Base-by-base conservation (phyloP, 2,797 vertebrate genomes). In the Prionace glauca region DNA sequence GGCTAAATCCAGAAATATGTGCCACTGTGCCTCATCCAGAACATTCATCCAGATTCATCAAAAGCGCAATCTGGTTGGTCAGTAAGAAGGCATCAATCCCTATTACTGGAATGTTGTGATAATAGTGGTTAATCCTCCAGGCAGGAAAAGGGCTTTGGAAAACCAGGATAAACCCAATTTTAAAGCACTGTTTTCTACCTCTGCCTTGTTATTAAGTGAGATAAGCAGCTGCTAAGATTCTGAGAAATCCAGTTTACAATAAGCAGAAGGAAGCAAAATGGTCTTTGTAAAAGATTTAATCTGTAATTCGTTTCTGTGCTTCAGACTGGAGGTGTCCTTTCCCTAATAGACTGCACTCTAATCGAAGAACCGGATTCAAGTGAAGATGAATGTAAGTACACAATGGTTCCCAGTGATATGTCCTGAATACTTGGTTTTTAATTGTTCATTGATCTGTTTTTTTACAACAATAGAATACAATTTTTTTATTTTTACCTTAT, bases 251-350 rank as follows among this genome's bases (percentile, higher is more conserved):
- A 29, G 22, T 29, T 91, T 65, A 91, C 20, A 71, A 72, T 50
- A 72, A 12, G 32, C 24, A 60, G 93, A 69, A 92, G 74, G 26
- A 77, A 77, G 12, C 45, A 32, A 77, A 77, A 95, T 56, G 45
- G 18, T 84, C 18, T 87, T 10, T 69, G 10, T 29, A 71, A 77
- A 77, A 77, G 14, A 32, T n/a, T 62, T 84, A 5, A 97, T 95
- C 88, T 65, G 77, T 92, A 86, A 56, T 97, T 97, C 97, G 32
- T 88, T 81, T 95, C 62, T 95, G 97, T 97, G 97, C 96, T 97
- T 90, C 97, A 99, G 99, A 98, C 99, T 98, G 99, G 99, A 95
- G 99, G 99, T n/a, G 99, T 99, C 96, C 97, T 99, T 95, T 99
- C 99, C 81, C 98, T 99, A 65, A 99, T 99, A 94, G 98, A 99